Evolutionary conservation across 2,888 invertebrate genomes (phyloP), one percentile per base, ranked within the genome.

Genomic region (Siphlonurus alternatus): DNA sequence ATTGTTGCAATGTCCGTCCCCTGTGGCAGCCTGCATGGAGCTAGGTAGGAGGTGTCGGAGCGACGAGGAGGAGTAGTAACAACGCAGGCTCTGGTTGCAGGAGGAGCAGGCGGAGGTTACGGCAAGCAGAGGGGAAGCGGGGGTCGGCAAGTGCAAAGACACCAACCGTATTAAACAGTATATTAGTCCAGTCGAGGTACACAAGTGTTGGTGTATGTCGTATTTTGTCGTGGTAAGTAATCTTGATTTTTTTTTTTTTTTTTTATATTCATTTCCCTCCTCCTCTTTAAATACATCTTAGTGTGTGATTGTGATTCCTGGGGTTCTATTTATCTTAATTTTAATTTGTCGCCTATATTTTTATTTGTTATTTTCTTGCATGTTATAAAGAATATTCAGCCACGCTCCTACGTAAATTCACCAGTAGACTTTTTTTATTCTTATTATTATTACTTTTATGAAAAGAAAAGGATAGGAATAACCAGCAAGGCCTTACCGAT

Each of bases 61-160:
- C n/a, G n/a, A n/a, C n/a, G n/a, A n/a, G n/a, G 66, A 64, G 67
- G 67, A 64, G 38, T 15, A 38, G 63, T 65, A 65, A 65, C 67
- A 67, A 66, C 65, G 66, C 66, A 67, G 69, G 65, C 64, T 67
- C 67, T 69, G 78, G 77, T 79, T 69, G 53, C 68, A 79, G 72
- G 80, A 38, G 38, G 38, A 38, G 38, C 73, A 69, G 80, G 80
- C 74, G 77, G 79, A 74, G 80, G 85, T 75, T 87, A 89, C 74
- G 90, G 90, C 78, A 90, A 90, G 81, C 89, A 89, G 80, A 84
- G 87, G 76, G 88, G 89, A 75, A 79, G 80, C 74, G 80, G 82
- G 67, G 69, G 71, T 69, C 85, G 86, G 75, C 83, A 86, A 73
- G 76, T 75, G 72, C 89, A 88, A 79, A 86, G 90, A 84, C 89